Conservation (phyloP, 2,113 vertebrate species). For the Anser brachyrhynchus region DNA sequence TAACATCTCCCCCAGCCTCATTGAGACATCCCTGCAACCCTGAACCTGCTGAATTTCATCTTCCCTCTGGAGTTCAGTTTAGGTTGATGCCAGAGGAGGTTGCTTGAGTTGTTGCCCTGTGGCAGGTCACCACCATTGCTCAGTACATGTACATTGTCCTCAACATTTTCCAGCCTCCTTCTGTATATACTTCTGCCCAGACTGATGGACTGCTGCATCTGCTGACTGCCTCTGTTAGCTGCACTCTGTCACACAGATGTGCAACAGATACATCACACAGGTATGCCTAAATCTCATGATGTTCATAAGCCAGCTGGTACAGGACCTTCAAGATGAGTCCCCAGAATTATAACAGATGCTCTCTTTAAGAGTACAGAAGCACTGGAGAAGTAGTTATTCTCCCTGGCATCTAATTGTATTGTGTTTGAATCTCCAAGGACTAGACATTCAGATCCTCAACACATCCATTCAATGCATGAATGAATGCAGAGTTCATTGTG, state of each 20-base stretch:
- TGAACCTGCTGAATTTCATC: not conserved
- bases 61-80: not conserved
- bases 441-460: not conserved
- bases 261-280: not conserved
- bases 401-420: not conserved
- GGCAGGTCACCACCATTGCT: not conserved
- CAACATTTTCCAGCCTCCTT: not conserved
- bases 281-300: not conserved
- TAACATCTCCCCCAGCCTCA: fast-evolving
- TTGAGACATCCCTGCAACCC: not conserved
- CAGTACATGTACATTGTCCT: not conserved
- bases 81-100: not conserved
- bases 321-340: not conserved
- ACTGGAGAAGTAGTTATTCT: not conserved
- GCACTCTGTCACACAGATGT: not conserved
- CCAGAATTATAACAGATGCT: not conserved
- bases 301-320: not conserved
- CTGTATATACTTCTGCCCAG: not conserved
- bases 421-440: not conserved
- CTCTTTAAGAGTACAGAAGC: not conserved
- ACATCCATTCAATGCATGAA: not conserved
- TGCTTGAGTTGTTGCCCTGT: not conserved
- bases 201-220: not conserved
- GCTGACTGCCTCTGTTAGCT: not conserved
- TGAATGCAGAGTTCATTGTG: not conserved